Conservation (phyloP, 1,140 invertebrate genomes). For the Lethocerus indicus region DNA sequence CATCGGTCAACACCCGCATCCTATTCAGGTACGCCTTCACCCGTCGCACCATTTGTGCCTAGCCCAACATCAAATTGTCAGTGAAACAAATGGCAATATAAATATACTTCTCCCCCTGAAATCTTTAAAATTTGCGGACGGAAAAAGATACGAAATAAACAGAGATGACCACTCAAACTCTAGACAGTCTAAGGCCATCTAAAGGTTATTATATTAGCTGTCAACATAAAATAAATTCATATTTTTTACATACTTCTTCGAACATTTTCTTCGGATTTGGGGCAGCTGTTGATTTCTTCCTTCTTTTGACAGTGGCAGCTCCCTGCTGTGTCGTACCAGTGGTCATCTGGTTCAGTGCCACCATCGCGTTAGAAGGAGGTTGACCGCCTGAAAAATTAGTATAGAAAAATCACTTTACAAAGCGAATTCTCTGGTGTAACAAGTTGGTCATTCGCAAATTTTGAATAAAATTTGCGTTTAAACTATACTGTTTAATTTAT, state of each 20-base stretch:
- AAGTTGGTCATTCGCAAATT: too few relatives aligned
- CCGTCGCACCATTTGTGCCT: slow-evolving; percentile 88
- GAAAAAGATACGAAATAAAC: too few relatives aligned
- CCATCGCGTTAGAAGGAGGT: slow-evolving; percentile 71
- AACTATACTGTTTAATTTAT: not conserved
- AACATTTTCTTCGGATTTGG: slow-evolving; percentile 97
- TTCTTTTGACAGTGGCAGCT: slow-evolving; percentile 65
- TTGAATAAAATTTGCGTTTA: too few relatives aligned
- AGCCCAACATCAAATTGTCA: too few relatives aligned
- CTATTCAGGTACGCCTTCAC: slow-evolving; percentile 91
- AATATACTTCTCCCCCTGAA: too few relatives aligned
- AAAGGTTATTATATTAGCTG: not conserved
- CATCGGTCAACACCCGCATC: slow-evolving; percentile 81
- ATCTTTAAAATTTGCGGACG: too few relatives aligned
- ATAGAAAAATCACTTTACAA: too few relatives aligned
- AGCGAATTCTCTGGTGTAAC: too few relatives aligned
- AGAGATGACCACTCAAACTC: too few relatives aligned
- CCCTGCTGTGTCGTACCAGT: slow-evolving; percentile 28
- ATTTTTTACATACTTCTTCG: slow-evolving; percentile 48
- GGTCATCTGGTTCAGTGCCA: slow-evolving; percentile 72
- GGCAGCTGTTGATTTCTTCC: slow-evolving; percentile 78
- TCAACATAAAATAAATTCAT: not conserved
- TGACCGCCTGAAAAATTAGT: slow-evolving; percentile 40
- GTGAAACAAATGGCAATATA: too few relatives aligned
- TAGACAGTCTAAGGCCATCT: too few relatives aligned